Evolutionary conservation across 2,888 invertebrate genomes (phyloP), one percentile per base, ranked within the genome.

Genomic region (Gymnoscelis rufifasciata): DNA sequence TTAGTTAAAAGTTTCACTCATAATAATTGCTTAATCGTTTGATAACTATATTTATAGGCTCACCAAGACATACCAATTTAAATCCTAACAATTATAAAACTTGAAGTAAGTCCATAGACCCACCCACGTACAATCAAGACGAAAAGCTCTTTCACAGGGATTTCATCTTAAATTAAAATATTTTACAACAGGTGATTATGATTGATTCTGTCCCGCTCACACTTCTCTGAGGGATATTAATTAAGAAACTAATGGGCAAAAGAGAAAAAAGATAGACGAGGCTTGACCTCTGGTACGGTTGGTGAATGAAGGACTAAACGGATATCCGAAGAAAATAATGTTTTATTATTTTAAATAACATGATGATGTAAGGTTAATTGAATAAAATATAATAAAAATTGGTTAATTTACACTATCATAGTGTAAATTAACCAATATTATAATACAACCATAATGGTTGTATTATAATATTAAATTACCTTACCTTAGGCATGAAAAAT

Each of bases 191-290:
- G 64, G 65, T 75, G 80, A 83, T 81, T 78, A 83, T 82, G 83
- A 86, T 84, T 83, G 84, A 84, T 86, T 75, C 74, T 65, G 58
- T 58, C 60, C 47, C 51, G 36, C 54, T 57, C 64, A 31, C 64
- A 65, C 74, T 71, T 66, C 60, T 47, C 51, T 68, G 57, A 60
- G 71, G 72, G 74, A 71, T 84, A 83, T 84, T 83, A 84, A 86
- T 84, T 86, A 83, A 81, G 76, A 78, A 83, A 82, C 81, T 83
- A 83, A 84, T 83, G 82, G 81, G 67, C 57, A 72, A 71, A 73
- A 71, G 73, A 70, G 71, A 74, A 74, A 78, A 74, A 68, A 66
- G 66, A 64, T 59, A 48, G 59, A 59, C 19, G 60, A 71, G 68
- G 66, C 69, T 65, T 68, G 74, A 78, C 71, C 79, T 71, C 59